A percentile compares a stretch with the other conserved stretches of the same genome.
Conservation (phyloP, 2,888 invertebrate species). For the Argyresthia albistria region DNA sequence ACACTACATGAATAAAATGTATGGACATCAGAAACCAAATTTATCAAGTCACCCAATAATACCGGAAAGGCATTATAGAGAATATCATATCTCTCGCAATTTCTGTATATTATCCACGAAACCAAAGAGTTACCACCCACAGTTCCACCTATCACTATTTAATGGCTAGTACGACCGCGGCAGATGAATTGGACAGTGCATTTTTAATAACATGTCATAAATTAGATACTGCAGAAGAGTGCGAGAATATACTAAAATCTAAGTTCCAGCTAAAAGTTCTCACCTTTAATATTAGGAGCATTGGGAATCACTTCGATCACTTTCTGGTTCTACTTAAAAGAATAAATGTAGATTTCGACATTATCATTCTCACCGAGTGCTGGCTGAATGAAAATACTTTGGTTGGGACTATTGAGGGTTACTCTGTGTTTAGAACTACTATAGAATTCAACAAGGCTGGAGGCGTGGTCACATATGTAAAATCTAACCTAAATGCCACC, state of each 20-base stretch:
- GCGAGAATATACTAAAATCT: not conserved
- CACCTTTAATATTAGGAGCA: not conserved
- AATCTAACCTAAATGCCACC: not conserved
- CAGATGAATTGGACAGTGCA: not conserved
- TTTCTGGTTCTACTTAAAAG: not conserved
- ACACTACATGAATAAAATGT: no score
- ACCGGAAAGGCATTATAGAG: no score
- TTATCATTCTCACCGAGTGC: conserved; percentile 2
- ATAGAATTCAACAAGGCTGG: not conserved
- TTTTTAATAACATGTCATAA: not conserved
- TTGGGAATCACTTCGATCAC: not conserved
- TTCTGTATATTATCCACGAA: no score
- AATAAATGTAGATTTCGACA: not conserved
- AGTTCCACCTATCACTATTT: no score
- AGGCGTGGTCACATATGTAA: conserved; percentile 1
- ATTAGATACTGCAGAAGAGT: not conserved
- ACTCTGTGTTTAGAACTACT: not conserved
- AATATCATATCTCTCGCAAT: no score
- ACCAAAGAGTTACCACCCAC: no score
- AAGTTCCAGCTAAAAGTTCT: not conserved
- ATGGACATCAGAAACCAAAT: no score
- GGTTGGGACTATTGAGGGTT: not conserved
- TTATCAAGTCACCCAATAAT: no score
- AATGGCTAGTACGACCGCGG: no score
- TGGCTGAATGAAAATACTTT: not conserved